These are phyloP conservation scores for Rugalucina vietnamica DNA, from an alignment of 2,888 invertebrate genomes.

Conservation along the genomic window DNA sequence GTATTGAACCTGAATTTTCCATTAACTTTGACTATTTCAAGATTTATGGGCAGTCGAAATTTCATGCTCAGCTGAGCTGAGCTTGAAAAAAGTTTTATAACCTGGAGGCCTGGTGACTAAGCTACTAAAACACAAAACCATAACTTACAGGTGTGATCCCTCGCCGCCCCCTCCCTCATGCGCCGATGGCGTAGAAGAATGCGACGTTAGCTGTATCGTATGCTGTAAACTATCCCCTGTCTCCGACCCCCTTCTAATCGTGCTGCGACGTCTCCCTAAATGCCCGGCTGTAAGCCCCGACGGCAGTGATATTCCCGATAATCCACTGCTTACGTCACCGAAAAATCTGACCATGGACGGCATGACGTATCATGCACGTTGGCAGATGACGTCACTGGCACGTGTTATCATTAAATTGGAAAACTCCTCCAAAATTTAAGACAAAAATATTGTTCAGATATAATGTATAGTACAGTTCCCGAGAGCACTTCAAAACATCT, in stretches of 20 bases:
- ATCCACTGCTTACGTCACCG: slow-evolving; percentile 41
- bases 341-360: slow-evolving; percentile 60
- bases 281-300: slow-evolving; percentile 36
- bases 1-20: too few relatives aligned
- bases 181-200: slow-evolving; percentile 57
- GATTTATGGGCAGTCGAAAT: too few relatives aligned
- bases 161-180: slow-evolving; percentile 59
- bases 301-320: not conserved
- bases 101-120: too few relatives aligned
- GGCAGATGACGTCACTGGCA: not conserved
- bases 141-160: slow-evolving; percentile 62
- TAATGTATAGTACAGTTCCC: too few relatives aligned
- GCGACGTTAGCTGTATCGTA: slow-evolving; percentile 69
- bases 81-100: too few relatives aligned
- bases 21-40: too few relatives aligned
- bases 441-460: too few relatives aligned
- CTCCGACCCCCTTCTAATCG: slow-evolving; percentile 74
- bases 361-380: slow-evolving; percentile 34
- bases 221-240: slow-evolving; percentile 74
- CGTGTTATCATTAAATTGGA: not conserved
- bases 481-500: too few relatives aligned
- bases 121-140: too few relatives aligned
- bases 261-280: slow-evolving; percentile 68
- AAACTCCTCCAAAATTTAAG: too few relatives aligned
- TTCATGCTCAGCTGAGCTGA: too few relatives aligned